phyloP scores from a whole-genome alignment of 2,797 vertebrate genomes.

The Melanotaenia boesemani region DNA sequence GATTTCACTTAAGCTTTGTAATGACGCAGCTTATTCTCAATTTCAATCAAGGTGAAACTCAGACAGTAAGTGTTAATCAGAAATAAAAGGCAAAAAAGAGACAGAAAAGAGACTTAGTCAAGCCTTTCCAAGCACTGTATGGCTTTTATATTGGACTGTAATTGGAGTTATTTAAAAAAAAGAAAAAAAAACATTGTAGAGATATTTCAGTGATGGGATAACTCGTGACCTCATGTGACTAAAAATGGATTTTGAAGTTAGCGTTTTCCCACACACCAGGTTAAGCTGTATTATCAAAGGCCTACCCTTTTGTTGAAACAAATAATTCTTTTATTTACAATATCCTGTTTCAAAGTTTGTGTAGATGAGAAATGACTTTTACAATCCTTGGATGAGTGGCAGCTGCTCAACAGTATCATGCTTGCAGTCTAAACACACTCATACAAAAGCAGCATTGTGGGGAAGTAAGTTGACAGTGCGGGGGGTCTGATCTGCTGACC shows the following conservation, averaged over 20 bases:
- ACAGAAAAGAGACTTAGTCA: background rate
- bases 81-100: background rate
- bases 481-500: conserved; percentile 47
- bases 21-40: background rate
- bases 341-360: conserved; percentile 36
- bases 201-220: background rate
- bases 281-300: background rate
- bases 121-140: background rate
- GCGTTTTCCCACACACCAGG: background rate
- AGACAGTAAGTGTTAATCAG: background rate
- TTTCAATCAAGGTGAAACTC: background rate
- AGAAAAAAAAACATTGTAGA: no score
- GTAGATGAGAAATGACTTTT: conserved; percentile 39
- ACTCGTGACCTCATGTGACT: background rate
- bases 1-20: background rate
- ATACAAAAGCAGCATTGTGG: conserved; percentile 58
- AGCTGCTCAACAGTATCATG: conserved; percentile 68
- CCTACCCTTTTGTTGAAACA: background rate
- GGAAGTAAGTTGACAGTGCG: background rate
- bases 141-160: background rate
- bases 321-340: conserved; percentile 4
- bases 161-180: background rate
- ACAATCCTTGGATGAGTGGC: conserved; percentile 51
- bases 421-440: conserved; percentile 71
- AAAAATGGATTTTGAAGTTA: background rate